phyloP scores from a whole-genome alignment of 2,113 vertebrate species.

The Hipposideros armiger region DNA sequence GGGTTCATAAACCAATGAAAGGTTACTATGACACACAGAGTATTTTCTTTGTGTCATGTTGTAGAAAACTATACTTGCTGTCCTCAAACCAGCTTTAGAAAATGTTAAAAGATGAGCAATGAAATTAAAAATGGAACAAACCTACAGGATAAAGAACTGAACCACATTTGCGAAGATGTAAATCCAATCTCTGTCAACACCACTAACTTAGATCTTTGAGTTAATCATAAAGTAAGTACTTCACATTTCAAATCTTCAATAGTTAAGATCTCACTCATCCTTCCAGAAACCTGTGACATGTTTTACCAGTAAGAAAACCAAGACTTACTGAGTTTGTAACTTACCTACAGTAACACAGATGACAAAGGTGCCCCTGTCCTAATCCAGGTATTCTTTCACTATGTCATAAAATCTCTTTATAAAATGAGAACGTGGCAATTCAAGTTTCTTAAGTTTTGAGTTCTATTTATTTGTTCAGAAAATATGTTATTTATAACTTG shows the following conservation, averaged over 20 bases:
- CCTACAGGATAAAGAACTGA: background rate
- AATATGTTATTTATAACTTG: background rate
- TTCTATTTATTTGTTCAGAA: constrained; percentile 15
- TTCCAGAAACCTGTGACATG: background rate
- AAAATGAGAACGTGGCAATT: background rate
- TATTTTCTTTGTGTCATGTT: constrained; percentile 60
- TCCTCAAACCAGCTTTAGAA: constrained; percentile 42
- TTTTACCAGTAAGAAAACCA: background rate
- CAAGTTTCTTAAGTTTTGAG: background rate
- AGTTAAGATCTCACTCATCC: background rate
- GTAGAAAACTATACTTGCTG: constrained; percentile 28
- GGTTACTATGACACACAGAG: constrained; percentile 63
- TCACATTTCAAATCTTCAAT: constrained; percentile 17
- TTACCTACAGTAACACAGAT: background rate
- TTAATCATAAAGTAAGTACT: background rate
- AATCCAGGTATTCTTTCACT: background rate
- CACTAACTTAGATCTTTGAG: background rate
- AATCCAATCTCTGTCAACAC: background rate
- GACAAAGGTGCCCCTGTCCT: background rate
- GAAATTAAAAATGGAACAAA: constrained; percentile 7
- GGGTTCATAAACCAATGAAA: constrained; percentile 77
- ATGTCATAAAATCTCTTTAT: background rate
- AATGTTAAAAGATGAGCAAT: constrained; percentile 38
- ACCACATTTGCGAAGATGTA: background rate
- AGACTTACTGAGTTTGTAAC: background rate